Conservation (phyloP, 2,113 vertebrate species). For the Mastomys coucha region DNA sequence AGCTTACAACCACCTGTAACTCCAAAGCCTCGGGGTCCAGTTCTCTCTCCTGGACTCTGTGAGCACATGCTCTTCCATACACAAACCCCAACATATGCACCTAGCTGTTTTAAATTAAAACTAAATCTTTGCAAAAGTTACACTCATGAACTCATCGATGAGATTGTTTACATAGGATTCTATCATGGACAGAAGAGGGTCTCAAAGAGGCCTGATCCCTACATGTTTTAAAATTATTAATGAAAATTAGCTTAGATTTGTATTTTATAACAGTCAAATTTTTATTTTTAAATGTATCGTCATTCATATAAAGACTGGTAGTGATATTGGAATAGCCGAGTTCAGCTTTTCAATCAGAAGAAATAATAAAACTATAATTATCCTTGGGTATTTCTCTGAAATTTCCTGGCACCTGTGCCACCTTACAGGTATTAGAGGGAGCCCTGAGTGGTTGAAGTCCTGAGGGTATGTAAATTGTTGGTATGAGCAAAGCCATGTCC, state of each 20-base stretch:
- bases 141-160: not conserved
- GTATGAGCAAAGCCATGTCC: not conserved
- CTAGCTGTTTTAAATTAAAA: not conserved
- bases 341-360: not conserved
- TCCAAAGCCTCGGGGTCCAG: not conserved
- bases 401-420: not conserved
- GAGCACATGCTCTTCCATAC: not conserved
- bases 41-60: no score
- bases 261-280: not conserved
- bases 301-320: not conserved
- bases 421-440: not conserved
- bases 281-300: not conserved
- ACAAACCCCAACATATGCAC: not conserved
- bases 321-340: not conserved
- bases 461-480: not conserved
- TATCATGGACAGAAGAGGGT: no score
- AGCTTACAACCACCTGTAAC: no score
- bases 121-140: not conserved
- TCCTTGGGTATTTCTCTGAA: not conserved
- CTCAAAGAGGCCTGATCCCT: not conserved
- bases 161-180: not conserved
- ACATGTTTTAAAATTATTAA: not conserved
- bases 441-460: not conserved
- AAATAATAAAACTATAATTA: not conserved
- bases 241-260: slow-evolving; percentile 2